Conservation (phyloP, 1,140 invertebrate species). For the Cydia fagiglandana region DNA sequence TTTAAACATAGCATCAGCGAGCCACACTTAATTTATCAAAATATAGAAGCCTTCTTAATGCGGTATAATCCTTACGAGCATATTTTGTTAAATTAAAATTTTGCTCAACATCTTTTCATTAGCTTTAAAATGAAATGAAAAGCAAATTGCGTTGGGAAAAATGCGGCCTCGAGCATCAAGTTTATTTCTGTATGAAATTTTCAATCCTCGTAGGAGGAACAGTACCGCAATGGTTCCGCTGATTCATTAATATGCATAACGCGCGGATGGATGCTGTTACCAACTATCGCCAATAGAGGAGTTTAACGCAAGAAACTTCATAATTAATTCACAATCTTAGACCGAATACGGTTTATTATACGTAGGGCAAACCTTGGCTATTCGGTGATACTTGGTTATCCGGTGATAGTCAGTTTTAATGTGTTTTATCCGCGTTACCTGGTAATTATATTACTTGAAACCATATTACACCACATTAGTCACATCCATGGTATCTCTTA, state of each 20-base stretch:
- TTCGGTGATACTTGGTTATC: too few species aligned
- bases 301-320: constrained; percentile 67
- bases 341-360: constrained; percentile 56
- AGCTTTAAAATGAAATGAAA: constrained; percentile 26
- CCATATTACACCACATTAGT: too few species aligned
- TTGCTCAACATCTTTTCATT: constrained; percentile 26
- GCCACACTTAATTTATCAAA: constrained; percentile 26
- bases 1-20: neutral
- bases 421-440: too few species aligned
- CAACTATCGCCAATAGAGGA: constrained; percentile 54
- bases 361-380: too few species aligned
- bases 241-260: constrained; percentile 70
- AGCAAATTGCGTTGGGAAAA: constrained; percentile 6
- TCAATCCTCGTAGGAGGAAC: constrained; percentile 10
- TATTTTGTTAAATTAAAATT: constrained; percentile 31
- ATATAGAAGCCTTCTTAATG: constrained; percentile 7
- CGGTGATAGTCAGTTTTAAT: too few species aligned
- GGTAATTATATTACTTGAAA: too few species aligned
- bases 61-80: constrained; percentile 22
- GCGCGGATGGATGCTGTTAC: constrained; percentile 51
- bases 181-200: neutral
- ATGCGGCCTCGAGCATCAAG: neutral
- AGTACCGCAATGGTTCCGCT: constrained; percentile 54
- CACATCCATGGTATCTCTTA: too few species aligned
- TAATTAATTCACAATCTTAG: constrained; percentile 68